These are phyloP conservation scores for Cettia cetti DNA, from an alignment of 2,113 vertebrate species.

Conservation along the genomic window DNA sequence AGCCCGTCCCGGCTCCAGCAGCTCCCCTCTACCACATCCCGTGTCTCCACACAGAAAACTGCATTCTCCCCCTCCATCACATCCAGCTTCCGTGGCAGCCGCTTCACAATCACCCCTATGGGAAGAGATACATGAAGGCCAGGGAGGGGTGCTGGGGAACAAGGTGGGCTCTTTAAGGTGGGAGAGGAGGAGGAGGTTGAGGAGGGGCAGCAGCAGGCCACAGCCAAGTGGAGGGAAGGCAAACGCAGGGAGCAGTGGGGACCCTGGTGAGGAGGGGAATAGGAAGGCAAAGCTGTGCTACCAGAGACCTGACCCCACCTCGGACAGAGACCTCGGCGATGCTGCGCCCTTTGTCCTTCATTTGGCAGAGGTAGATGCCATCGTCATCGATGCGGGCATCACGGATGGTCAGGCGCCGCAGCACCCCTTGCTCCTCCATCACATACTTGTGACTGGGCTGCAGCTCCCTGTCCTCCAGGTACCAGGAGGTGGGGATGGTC, in stretches of 20 bases:
- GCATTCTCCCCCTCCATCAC: slow-evolving; percentile 96
- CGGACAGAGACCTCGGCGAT: slow-evolving; percentile 92
- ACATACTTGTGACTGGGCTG: slow-evolving; percentile 92
- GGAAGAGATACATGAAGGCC: background rate
- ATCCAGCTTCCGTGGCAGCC: slow-evolving; percentile 91
- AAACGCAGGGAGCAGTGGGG: background rate
- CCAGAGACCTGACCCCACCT: slow-evolving; percentile 66
- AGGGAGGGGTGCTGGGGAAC: background rate
- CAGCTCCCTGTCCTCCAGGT: slow-evolving; percentile 90
- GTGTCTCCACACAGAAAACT: slow-evolving; percentile 91
- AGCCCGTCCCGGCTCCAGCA: slow-evolving; percentile 88
- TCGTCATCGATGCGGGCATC: slow-evolving; percentile 90
- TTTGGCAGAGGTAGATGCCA: slow-evolving; percentile 95
- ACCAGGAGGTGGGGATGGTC: slow-evolving; percentile 91
- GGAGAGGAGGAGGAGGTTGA: background rate
- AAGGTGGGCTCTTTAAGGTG: background rate
- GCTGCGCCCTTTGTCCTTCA: slow-evolving; percentile 91
- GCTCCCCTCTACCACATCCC: slow-evolving; percentile 82
- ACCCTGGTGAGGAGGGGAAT: background rate
- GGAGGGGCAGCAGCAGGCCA: background rate
- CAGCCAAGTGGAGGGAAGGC: background rate
- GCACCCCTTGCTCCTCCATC: slow-evolving; percentile 89
- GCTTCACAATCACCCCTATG: slow-evolving; percentile 70
- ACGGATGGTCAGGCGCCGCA: slow-evolving; percentile 88
- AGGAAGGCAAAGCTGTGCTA: background rate